A percentile compares a stretch with the other conserved stretches of the same genome.
phyloP scores from a whole-genome alignment of 2,113 vertebrate genomes.

The Galbula dea region DNA sequence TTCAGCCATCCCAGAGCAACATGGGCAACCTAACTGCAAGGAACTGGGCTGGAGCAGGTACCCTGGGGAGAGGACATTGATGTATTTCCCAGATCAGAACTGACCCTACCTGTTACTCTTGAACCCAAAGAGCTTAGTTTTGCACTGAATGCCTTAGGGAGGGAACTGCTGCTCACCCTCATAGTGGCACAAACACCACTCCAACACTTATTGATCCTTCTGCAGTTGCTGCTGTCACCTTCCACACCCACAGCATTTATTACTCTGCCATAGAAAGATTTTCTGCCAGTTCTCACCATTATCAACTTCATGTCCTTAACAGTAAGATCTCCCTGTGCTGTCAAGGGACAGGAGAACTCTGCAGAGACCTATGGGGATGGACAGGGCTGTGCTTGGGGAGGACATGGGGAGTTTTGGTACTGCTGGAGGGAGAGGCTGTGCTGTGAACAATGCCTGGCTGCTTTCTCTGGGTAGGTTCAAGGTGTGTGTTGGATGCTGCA shows the following conservation, averaged over 20 bases:
- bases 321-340: background rate
- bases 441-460: rapidly evolving
- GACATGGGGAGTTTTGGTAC: too few relatives aligned
- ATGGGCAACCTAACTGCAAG: too few relatives aligned
- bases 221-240: background rate
- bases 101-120: rapidly evolving
- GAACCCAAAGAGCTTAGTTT: rapidly evolving
- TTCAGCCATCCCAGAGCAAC: background rate
- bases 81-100: background rate
- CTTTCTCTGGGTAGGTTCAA: rapidly evolving
- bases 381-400: background rate
- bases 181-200: background rate
- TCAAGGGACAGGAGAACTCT: rapidly evolving
- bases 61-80: too few relatives aligned
- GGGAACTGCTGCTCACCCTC: background rate
- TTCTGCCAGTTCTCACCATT: background rate
- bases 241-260: background rate
- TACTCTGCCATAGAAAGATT: background rate
- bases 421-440: background rate
- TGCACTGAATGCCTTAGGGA: background rate
- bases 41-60: background rate
- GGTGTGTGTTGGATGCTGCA: rapidly evolving
- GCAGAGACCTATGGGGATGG: rapidly evolving
- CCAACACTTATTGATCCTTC: background rate
- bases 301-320: rapidly evolving